Evolutionary conservation across 2,113 vertebrate genomes (phyloP), one percentile per base, ranked within the genome.

Genomic region (Neotragus pygmaeus): DNA sequence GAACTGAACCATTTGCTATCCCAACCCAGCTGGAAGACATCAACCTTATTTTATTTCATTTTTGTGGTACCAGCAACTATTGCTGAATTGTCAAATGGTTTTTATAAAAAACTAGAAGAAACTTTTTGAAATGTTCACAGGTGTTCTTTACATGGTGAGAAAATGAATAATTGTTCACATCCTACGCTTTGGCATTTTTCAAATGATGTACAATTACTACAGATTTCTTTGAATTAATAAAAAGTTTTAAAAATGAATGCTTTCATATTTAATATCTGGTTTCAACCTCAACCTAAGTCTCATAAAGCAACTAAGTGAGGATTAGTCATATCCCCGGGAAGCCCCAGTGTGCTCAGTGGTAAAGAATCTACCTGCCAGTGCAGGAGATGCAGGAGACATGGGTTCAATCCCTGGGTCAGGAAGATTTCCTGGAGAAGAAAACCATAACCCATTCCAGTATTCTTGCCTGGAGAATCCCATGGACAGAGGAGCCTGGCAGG

Each of bases 61-160:
- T 88, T 23, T 39, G 53, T 39, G 33, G 13, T 45, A 9, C 53
- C 45, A 77, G n/a, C 87, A 94, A 25, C 57, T 58, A 33, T 36
- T n/a, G 36, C 47, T 85, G 75, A 87, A 77, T 39, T 95, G 53
- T 55, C 94, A 81, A 70, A 60, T 2, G 7, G 11, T 51, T 95
- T 95, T 90, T 73, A 84, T 81, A 92, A 81, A 90, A 93, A 60
- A n/a, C 86, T 81, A 60, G 30, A 93, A 75, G 30, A 87, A 90
- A 73, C 21, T 5, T 27, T 55, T 84, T 10, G 6, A 6, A 86
- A 77, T 57, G 16, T 91, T 95, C 77, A 47, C n/a, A 57, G 84
- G 81, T 87, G 47, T 77, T 85, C 81, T 86, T 77, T 90, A 88
- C 33, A 7, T 53, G 49, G 16, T 51, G 3, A 94, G 53, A 94